Percentiles rank a stretch among this genome's conserved stretches.
phyloP scores from a whole-genome alignment of 92 coral and sea anemone genomes.

The Epizoanthus scotinus region DNA sequence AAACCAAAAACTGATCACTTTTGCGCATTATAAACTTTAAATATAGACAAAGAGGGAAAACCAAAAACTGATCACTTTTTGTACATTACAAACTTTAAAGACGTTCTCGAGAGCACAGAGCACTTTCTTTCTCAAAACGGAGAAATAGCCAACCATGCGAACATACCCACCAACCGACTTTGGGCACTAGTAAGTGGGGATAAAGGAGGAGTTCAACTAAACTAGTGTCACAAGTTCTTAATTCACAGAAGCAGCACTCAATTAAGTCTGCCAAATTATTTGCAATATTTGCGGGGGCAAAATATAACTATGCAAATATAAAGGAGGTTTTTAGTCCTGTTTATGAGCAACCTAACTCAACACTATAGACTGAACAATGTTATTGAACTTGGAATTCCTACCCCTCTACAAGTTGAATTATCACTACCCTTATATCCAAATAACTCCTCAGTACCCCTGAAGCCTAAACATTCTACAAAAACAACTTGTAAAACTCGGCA shows the following conservation, averaged over 20 bases:
- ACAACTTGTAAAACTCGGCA: no score
- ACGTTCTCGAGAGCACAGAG: conserved; percentile 36
- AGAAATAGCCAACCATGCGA: conserved; percentile 6
- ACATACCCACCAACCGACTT: conserved; percentile 29
- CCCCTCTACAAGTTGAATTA: no score
- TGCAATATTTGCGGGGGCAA: conserved; percentile 25
- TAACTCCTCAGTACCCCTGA: no score
- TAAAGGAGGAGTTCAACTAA: conserved; percentile 54
- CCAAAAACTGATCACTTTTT: conserved; percentile 39
- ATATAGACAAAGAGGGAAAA: background rate
- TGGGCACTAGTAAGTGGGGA: conserved; percentile 47
- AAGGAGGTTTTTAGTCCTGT: no score
- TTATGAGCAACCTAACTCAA: no score
- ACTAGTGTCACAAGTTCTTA: conserved; percentile 45
- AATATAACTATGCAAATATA: conserved; percentile 5
- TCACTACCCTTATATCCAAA: no score
- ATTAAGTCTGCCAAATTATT: conserved; percentile 29
- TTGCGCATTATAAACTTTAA: no score
- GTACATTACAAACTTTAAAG: conserved; percentile 41
- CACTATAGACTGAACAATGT: no score
- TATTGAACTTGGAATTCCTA: no score
- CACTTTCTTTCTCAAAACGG: conserved; percentile 36
- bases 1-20: no score
- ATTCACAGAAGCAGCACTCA: conserved; percentile 47
- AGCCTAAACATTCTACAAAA: no score